Evolutionary conservation across 1,140 invertebrate species (phyloP).

Genomic region (Zaprionus ornatus): DNA sequence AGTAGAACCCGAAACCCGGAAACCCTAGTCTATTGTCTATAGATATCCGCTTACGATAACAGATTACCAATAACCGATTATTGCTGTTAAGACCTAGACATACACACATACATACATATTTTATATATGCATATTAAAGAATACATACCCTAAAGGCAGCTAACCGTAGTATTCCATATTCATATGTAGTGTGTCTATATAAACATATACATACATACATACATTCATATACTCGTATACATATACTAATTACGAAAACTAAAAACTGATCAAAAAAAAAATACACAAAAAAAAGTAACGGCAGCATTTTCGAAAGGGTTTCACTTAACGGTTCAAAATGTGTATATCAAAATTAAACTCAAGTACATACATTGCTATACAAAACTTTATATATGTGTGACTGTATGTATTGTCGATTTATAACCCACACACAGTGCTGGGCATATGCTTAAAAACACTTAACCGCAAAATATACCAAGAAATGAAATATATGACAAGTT

Average conservation of each 20-base stretch:
- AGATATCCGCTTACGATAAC: background rate
- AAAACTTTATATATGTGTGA: constrained; percentile 22
- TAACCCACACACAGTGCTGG: constrained; percentile 26
- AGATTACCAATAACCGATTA: constrained; percentile 1
- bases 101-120: constrained; percentile 18
- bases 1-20: constrained; percentile 7
- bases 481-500: constrained; percentile 12
- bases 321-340: constrained; percentile 72
- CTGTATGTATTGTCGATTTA: constrained; percentile 9
- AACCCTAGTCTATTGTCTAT: constrained; percentile 6
- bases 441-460: constrained; percentile 43
- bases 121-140: constrained; percentile 27
- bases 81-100: constrained; percentile 5
- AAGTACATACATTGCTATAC: constrained; percentile 13
- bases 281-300: constrained; percentile 43
- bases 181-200: background rate
- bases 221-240: background rate
- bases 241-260: constrained; percentile 6
- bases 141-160: constrained; percentile 6
- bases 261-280: constrained; percentile 14
- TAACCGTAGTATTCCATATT: background rate
- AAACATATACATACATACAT: constrained; percentile 17
- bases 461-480: constrained; percentile 11
- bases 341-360: constrained; percentile 56
- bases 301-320: constrained; percentile 75